Percentiles rank a stretch among this genome's conserved stretches.
Conservation (phyloP, 2,888 invertebrate genomes). For the Epistrophe grossulariae region DNA sequence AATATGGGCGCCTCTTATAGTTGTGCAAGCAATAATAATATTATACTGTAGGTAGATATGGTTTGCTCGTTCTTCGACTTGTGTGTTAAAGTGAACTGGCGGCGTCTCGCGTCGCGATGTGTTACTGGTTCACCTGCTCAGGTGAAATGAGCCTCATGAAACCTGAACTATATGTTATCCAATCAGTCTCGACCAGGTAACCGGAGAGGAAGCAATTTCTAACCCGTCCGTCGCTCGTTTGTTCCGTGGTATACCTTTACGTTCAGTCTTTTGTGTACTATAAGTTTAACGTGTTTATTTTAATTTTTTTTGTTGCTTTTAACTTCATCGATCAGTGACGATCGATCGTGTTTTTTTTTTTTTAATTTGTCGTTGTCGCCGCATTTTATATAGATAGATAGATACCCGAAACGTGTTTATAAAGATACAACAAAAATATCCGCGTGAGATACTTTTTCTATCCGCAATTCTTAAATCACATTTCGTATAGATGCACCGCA, state of each 20-base stretch:
- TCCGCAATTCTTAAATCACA: conserved; percentile 25
- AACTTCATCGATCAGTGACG: conserved; percentile 42
- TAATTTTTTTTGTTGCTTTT: conserved; percentile 7
- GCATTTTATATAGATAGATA: conserved; percentile 22
- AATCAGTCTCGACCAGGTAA: conserved; percentile 84
- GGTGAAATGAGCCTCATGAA: conserved; percentile 81
- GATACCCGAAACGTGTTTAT: conserved; percentile 51
- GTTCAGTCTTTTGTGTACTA: conserved; percentile 27
- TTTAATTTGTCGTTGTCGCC: conserved; percentile 28
- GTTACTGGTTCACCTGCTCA: conserved; percentile 75
- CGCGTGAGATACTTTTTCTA: conserved; percentile 65
- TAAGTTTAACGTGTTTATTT: conserved; percentile 55
- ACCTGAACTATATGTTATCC: conserved; percentile 83
- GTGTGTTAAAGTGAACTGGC: conserved; percentile 45
- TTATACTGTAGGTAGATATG: background rate
- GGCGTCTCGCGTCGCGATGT: conserved; percentile 57
- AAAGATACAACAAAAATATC: conserved; percentile 35
- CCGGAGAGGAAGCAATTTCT: conserved; percentile 81
- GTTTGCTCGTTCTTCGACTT: conserved; percentile 59
- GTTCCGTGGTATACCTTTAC: conserved; percentile 37
- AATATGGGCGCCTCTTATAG: conserved; percentile 53
- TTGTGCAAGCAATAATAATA: conserved; percentile 7
- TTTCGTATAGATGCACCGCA: conserved; percentile 27
- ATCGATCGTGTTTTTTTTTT: conserved; percentile 42
- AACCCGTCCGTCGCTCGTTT: conserved; percentile 59